Evolutionary conservation across 2,113 vertebrate genomes (phyloP).

Genomic region (Plestiodon gilberti): DNA sequence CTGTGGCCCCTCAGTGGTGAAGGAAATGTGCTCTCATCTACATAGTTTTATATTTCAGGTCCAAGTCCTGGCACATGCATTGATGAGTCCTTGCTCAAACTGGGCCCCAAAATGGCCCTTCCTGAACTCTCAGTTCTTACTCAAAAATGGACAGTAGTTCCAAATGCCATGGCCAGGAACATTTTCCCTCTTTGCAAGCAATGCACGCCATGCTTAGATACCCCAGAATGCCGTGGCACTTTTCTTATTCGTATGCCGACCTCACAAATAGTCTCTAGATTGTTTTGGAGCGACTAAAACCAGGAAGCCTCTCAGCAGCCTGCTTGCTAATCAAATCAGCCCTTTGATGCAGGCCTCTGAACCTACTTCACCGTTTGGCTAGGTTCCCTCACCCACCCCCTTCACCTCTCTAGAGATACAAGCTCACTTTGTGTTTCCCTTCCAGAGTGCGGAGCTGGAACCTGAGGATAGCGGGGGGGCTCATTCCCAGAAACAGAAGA

Average conservation of each 20-base stretch:
- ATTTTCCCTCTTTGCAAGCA: neutral
- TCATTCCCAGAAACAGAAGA: constrained; percentile 92
- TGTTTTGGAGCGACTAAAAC: neutral
- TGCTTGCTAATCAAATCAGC: neutral
- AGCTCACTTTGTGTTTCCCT: neutral
- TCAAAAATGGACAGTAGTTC: neutral
- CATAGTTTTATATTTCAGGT: neutral
- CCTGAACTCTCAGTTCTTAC: neutral
- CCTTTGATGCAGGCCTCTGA: neutral
- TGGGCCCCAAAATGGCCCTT: neutral
- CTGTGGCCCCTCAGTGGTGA: neutral
- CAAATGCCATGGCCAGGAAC: neutral
- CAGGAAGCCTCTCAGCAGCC: neutral
- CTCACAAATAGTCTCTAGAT: neutral
- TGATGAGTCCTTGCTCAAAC: neutral
- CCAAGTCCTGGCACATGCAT: neutral
- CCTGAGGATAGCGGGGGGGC: constrained; percentile 85
- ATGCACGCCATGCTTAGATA: neutral
- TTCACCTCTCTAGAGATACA: neutral
- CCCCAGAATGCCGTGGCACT: neutral
- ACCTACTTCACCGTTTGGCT: neutral
- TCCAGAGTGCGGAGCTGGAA: constrained; percentile 86
- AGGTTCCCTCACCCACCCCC: neutral
- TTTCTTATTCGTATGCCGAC: neutral
- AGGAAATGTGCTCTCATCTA: neutral